Base-by-base conservation (phyloP, 1,140 invertebrate genomes). In the Zaprionus camerounensis region DNA sequence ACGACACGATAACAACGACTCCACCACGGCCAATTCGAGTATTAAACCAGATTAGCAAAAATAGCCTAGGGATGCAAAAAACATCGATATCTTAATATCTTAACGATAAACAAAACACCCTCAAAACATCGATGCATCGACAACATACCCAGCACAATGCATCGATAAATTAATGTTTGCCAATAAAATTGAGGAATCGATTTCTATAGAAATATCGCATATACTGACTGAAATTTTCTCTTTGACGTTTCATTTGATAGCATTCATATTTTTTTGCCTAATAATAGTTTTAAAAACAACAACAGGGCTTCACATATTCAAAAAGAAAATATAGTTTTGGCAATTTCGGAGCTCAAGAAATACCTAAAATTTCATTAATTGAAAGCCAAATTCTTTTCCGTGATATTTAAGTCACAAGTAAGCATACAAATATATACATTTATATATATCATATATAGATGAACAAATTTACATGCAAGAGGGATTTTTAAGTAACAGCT, bases 1-100 rank as follows among this genome's bases (percentile, higher is more conserved):
- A 55, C 46, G 34, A 74, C 58, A 67, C 76, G 41, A 63, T 65
- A 56, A 17, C 53, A 31, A 56, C 26, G 26, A 56, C 53, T 56
- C 22, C 53, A 57, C n/a, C 53, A 71, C n/a, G 56, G n/a, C 53
- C 53, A 56, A 31, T 56, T 31, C 12, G 9, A 31, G 46, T 51
- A 51, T 51, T 51, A 51, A 51, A 24, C 46, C 13, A 51, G 46
- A 51, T 51, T 51, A 24, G 46, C 46, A 24, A 51, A 51, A 51
- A 51, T 51, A 51, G 3, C 22, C 46, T 51, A 51, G 46, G 0
- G 46, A 51, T 24, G 46, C 24, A 13, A 12, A 51, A 51, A 51
- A 24, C 46, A 51, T 51, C 46, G 46, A 51, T 51, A 51, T 51
- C 46, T 51, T 51, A 11, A 51, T 24, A 51, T 51, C 46, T 24